A percentile compares a stretch with the other conserved stretches of the same genome.
phyloP scores from a whole-genome alignment of 2,888 invertebrate species.

The Lumbricus terrestris region DNA sequence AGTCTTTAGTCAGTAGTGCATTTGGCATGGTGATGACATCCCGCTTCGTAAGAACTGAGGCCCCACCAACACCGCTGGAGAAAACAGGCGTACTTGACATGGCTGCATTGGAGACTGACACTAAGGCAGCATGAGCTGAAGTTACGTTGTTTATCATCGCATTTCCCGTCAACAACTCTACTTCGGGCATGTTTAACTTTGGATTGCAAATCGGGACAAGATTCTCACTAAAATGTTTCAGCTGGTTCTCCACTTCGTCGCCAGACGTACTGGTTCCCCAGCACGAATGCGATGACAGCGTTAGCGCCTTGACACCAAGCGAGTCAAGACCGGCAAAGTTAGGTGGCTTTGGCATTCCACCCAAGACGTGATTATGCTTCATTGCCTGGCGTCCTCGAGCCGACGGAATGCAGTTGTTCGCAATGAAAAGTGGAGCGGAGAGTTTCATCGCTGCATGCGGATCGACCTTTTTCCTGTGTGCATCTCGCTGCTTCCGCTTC shows the following conservation, averaged over 20 bases:
- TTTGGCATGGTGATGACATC: background rate
- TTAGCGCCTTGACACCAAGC: background rate
- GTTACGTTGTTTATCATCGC: background rate
- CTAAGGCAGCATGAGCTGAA: background rate
- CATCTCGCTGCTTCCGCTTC: background rate
- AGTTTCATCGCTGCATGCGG: background rate
- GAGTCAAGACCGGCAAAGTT: background rate
- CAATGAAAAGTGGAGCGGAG: conserved; percentile 8
- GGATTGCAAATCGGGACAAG: conserved; percentile 7
- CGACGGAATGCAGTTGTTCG: conserved; percentile 12
- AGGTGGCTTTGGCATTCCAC: background rate
- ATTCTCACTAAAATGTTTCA: background rate
- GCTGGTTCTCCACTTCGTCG: background rate
- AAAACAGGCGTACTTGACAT: background rate
- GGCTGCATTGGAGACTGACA: background rate
- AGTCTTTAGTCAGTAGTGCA: background rate
- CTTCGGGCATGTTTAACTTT: background rate
- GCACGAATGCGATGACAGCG: background rate
- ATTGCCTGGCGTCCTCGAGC: conserved; percentile 11
- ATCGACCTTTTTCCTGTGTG: background rate
- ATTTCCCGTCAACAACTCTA: background rate
- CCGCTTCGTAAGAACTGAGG: background rate
- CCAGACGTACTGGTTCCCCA: background rate
- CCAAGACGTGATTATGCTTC: background rate
- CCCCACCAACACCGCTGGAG: background rate